Conservation (phyloP, 2,797 vertebrate genomes). For the Hippocampus kuda region DNA sequence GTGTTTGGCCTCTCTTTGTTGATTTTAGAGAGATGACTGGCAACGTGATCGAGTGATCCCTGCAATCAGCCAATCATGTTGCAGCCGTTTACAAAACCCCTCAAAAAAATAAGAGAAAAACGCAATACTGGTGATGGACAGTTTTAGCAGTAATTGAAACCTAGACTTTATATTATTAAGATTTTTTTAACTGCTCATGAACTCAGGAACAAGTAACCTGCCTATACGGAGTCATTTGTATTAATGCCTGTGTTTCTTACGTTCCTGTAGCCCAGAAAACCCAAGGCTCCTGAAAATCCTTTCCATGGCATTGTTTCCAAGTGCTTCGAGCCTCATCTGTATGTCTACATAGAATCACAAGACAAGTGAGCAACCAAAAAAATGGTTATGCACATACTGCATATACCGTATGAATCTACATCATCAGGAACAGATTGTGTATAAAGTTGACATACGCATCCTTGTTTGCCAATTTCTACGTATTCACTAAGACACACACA, state of each 20-base stretch:
- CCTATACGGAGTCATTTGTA: not conserved
- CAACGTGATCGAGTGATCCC: no score
- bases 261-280: conserved; percentile 81
- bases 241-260: conserved; percentile 16
- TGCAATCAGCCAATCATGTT: no score
- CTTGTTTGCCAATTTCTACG: conserved; percentile 38
- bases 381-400: not conserved
- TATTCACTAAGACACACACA: conserved; percentile 35
- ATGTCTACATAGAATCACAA: conserved; percentile 97
- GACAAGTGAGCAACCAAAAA: conserved; percentile 80
- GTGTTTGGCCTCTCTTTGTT: no score
- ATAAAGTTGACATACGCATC: conserved; percentile 31
- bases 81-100: no score
- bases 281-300: conserved; percentile 89
- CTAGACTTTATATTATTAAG: no score
- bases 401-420: not conserved
- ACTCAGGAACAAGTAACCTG: no score
- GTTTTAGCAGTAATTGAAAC: no score
- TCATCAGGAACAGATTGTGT: conserved; percentile 34
- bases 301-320: conserved; percentile 98
- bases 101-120: no score
- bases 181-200: no score
- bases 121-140: no score
- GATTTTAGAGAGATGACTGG: no score
- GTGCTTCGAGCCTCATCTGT: conserved; percentile 98